Base-by-base conservation (phyloP, 2,797 vertebrate species). In the Tapirus indicus region DNA sequence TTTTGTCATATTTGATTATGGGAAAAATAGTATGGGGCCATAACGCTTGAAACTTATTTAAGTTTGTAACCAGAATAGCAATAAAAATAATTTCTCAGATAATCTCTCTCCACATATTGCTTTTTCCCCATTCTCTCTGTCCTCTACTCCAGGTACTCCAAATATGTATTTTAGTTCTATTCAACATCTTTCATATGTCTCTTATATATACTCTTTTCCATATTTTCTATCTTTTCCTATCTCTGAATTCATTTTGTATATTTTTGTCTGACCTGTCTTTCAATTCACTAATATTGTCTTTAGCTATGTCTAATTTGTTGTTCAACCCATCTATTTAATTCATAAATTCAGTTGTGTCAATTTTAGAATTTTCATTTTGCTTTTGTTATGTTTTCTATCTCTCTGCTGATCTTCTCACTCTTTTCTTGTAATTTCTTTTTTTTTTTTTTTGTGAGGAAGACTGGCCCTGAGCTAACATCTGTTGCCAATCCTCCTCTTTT, bases 1-100 rank as follows among this genome's bases (percentile, higher is more conserved):
- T 82, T 91, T 75, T 69, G 47, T 90, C 10, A 32, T n/a, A 69
- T 60, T 74, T 47, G 7, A 95, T 89, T 79, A 56, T 23, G 14
- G 75, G 29, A 35, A 54, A 94, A 86, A 58, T n/a, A 82, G 32
- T 35, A 89, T 49, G 38, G 32, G 35, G 0, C 49, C n/a, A 71
- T 68, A 94, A 91, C 18, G 85, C 29, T 88, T 12, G 87, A 85
- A 88, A 92, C 38, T 41, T 56, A 64, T 91, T 97, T 93, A 94
- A 80, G 47, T 82, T 82, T 66, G n/a, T 64, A 91, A 77, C 27
- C 56, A 87, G 29, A 91, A 41, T 71, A 56, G 8, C 69, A 62
- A 95, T 86, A 89, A 62, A 95, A 94, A 94, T 71, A 32, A 64
- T 23, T 88, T 88, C 47, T 72, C 14, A 71, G 60, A 71, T 21